Conservation (phyloP, 2,113 vertebrate genomes). For the Ploceus nigricollis region DNA sequence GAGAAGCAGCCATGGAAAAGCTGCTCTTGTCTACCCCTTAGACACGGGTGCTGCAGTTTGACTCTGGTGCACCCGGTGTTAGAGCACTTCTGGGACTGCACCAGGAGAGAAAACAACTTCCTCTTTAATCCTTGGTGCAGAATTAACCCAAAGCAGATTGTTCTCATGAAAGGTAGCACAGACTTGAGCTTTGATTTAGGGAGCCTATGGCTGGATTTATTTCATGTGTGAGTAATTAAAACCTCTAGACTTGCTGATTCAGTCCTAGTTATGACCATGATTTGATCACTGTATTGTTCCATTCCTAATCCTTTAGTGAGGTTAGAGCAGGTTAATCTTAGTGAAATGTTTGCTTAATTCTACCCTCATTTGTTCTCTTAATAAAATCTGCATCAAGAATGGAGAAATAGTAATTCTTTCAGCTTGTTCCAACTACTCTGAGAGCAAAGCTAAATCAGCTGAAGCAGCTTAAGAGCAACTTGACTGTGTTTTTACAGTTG, state of each 20-base stretch:
- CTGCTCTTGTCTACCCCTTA: not conserved
- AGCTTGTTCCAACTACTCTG: conserved; percentile 15
- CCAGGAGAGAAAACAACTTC: not conserved
- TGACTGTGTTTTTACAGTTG: not conserved
- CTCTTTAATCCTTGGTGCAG: not conserved
- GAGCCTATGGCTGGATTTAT: not conserved
- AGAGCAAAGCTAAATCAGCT: conserved; percentile 32
- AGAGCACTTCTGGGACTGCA: not conserved
- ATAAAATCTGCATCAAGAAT: conserved; percentile 44
- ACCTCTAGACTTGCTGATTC: not conserved
- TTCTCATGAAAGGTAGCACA: not conserved
- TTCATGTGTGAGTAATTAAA: conserved; percentile 13
- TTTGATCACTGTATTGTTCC: conserved; percentile 25
- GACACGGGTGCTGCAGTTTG: rapidly evolving
- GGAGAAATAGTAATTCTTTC: conserved; percentile 35
- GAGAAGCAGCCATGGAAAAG: not conserved
- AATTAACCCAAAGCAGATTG: not conserved
- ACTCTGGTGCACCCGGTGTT: not conserved
- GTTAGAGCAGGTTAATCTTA: conserved; percentile 22
- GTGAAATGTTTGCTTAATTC: conserved; percentile 43
- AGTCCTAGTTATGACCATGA: conserved; percentile 15
- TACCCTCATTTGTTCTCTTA: conserved; percentile 23
- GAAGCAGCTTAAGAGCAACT: conserved; percentile 15
- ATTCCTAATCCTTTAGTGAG: conserved; percentile 8
- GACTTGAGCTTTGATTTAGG: not conserved